These are phyloP conservation scores for Eubucco bourcierii DNA, from an alignment of 2,113 vertebrate species.

Conservation along the genomic window DNA sequence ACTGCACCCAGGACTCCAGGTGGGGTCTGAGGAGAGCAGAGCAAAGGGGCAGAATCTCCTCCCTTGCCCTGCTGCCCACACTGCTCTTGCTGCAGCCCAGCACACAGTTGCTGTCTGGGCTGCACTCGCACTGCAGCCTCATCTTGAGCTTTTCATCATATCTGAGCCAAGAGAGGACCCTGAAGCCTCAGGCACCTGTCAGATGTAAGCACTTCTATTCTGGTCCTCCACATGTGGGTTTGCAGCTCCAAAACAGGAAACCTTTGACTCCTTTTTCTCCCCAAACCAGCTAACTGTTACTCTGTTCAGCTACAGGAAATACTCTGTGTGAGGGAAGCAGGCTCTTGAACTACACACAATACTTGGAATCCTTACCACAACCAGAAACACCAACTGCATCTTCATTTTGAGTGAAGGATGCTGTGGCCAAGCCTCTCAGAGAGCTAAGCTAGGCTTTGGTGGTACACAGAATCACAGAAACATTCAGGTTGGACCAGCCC, in stretches of 20 bases:
- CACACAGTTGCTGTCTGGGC: too few relatives aligned
- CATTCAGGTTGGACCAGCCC: too few relatives aligned
- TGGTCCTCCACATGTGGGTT: not conserved
- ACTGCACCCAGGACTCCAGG: too few relatives aligned
- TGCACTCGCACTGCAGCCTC: too few relatives aligned
- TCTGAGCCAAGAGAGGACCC: not conserved
- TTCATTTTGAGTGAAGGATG: not conserved
- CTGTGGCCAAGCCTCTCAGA: not conserved
- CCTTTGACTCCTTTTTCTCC: constrained; percentile 3
- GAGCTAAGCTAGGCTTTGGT: not conserved
- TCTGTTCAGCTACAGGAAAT: constrained; percentile 12
- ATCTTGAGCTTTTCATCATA: too few relatives aligned
- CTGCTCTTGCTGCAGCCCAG: too few relatives aligned
- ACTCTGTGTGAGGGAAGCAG: not conserved
- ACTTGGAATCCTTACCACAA: not conserved
- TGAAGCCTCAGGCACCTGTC: not conserved
- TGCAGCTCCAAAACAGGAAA: constrained; percentile 38
- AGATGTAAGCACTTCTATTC: not conserved
- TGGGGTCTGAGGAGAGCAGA: too few relatives aligned
- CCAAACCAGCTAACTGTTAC: not conserved
- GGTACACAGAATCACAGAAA: not conserved
- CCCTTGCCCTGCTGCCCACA: too few relatives aligned
- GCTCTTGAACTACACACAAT: not conserved
- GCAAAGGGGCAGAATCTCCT: too few relatives aligned
- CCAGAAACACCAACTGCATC: not conserved